A percentile compares a stretch with the other conserved stretches of the same genome.
Evolutionary conservation across 2,888 invertebrate species (phyloP).

Genomic region (Drosophila vallismaia): DNA sequence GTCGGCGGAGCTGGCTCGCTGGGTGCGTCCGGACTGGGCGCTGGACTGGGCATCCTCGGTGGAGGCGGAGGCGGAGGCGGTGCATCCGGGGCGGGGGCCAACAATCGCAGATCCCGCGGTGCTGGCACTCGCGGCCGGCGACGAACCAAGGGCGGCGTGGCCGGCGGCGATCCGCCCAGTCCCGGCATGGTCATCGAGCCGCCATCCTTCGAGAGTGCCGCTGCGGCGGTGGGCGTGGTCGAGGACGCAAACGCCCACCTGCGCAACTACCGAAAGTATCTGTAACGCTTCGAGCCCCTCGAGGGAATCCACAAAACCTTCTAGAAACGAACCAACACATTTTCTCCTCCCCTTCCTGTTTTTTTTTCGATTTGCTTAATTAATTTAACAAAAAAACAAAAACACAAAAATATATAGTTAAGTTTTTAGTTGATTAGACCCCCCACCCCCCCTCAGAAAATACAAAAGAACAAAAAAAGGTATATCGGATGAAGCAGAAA

Average conservation of each 20-base stretch:
- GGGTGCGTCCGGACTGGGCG: constrained; percentile 2
- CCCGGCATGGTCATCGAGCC: constrained; percentile 82
- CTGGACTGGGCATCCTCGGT: constrained; percentile 6
- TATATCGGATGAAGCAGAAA: background rate
- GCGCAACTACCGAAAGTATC: constrained; percentile 84
- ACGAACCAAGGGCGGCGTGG: constrained; percentile 66
- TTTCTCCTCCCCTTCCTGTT: background rate
- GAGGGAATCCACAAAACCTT: background rate
- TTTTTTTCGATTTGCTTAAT: background rate
- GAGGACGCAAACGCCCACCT: constrained; percentile 81
- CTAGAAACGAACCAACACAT: background rate
- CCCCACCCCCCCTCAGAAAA: constrained; percentile 41
- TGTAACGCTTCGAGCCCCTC: constrained; percentile 72
- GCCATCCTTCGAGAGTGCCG: constrained; percentile 84
- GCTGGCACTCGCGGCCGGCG: constrained; percentile 77
- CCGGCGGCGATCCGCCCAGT: constrained; percentile 75
- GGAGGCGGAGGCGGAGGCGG: constrained; percentile 2
- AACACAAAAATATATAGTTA: constrained; percentile 49
- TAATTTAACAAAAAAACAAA: constrained; percentile 52
- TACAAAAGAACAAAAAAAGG: background rate
- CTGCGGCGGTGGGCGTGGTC: constrained; percentile 81
- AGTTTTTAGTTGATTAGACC: constrained; percentile 65
- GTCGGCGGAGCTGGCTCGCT: constrained; percentile 2
- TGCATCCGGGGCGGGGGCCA: constrained; percentile 12
- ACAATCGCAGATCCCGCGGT: constrained; percentile 72